Evolutionary conservation across 2,888 invertebrate genomes (phyloP), one percentile per base, ranked within the genome.

Genomic region (Tholera decimalis): DNA sequence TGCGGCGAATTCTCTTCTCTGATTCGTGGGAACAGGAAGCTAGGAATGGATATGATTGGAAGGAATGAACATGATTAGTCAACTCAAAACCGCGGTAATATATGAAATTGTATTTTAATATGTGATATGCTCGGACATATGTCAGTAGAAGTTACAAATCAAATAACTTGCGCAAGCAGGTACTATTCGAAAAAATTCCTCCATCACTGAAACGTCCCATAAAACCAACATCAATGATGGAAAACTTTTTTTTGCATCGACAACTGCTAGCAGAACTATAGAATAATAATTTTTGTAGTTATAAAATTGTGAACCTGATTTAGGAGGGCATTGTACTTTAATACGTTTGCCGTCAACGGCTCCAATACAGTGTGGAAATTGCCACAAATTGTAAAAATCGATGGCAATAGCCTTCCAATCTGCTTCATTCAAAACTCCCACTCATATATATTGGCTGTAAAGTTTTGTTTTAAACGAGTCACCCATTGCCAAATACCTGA

Each of bases 311-410:
- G 58, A 64, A 43, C 58, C 70, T 43, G 53, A 59, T 47, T 73
- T 35, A 22, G 41, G 55, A 24, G 73, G 76, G 60, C 70, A 63
- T 61, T 55, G 66, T n/a, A 76, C 58, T 61, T 58, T 71, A 55
- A 50, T 54, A 53, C 54, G 60, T 49, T 61, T 54, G 41, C 53
- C 51, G 46, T 69, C 60, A 35, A 59, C 41, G 49, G 59, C 50
- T 24, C 59, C 75, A 71, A 64, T 55, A 51, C 30, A 41, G 49
- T 61, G 49, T 61, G 76, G 73, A 67, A 44, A 76, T 37, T 73
- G 57, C 33, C 67, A 53, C 47, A 64, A 58, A 58, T 64, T 47
- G 46, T 46, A 37, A 55, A 62, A 62, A 46, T 46, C 54, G 56
- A 44, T 47, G 46, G 62, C 62, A 54, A 46, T 62, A 55, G 43